Percentiles rank a stretch among this genome's conserved stretches.
phyloP scores from a whole-genome alignment of 1,140 invertebrate genomes.

The Philopotamus ludificatus region DNA sequence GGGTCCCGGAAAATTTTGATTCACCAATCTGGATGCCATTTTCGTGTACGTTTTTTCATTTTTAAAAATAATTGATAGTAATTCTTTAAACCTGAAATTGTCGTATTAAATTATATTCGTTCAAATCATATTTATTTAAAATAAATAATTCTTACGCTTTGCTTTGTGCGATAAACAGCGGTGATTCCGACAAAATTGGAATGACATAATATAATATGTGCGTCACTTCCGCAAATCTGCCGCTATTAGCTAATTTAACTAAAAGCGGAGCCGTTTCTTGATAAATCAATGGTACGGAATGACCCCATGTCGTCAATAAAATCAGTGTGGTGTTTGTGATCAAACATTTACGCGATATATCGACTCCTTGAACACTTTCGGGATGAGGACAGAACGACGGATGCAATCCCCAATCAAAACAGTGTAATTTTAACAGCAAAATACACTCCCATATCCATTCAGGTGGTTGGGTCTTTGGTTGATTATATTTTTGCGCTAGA shows the following conservation, averaged over 20 bases:
- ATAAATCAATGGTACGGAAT: slow-evolving; percentile 33
- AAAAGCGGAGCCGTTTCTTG: slow-evolving; percentile 27
- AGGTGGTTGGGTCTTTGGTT: slow-evolving; percentile 19
- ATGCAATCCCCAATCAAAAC: slow-evolving; percentile 29
- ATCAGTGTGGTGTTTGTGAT: slow-evolving; percentile 18
- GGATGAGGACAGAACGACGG: slow-evolving; percentile 4
- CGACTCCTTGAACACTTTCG: slow-evolving; percentile 16
- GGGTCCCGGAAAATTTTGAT: slow-evolving; percentile 27
- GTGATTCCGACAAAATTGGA: slow-evolving; percentile 25
- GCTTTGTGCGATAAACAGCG: slow-evolving; percentile 19
- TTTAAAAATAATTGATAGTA: slow-evolving; percentile 28
- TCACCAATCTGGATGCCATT: slow-evolving; percentile 34
- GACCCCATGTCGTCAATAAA: slow-evolving; percentile 25
- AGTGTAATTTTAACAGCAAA: slow-evolving; percentile 31
- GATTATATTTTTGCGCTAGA: slow-evolving; percentile 20
- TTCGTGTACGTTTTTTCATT: slow-evolving; percentile 36
- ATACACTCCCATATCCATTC: slow-evolving; percentile 39
- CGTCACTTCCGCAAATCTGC: slow-evolving; percentile 31
- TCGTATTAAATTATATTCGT: background rate
- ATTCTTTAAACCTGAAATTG: slow-evolving; percentile 33
- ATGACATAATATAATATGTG: slow-evolving; percentile 33
- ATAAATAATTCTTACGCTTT: slow-evolving; percentile 24
- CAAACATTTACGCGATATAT: slow-evolving; percentile 31
- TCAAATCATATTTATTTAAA: background rate
- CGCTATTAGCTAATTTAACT: slow-evolving; percentile 28